Evolutionary conservation across 2,113 vertebrate genomes (phyloP).

Genomic region (Oenanthe melanoleuca): DNA sequence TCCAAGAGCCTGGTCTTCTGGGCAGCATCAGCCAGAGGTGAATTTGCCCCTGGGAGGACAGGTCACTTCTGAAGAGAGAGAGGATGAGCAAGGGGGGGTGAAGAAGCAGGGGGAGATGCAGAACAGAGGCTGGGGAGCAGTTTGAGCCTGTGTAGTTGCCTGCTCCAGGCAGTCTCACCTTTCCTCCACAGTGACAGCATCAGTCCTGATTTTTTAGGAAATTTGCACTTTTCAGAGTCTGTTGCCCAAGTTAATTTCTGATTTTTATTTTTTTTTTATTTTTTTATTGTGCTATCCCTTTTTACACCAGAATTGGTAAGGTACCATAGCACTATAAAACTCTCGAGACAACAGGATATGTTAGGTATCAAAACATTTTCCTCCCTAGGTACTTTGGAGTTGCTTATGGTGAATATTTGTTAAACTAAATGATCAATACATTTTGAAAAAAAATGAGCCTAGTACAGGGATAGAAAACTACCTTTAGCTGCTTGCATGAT

Average conservation of each 20-base stretch:
- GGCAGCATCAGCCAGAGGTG: fast-evolving
- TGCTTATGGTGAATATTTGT: neutral
- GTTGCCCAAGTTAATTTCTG: neutral
- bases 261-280: neutral
- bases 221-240: neutral
- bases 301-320: neutral
- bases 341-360: neutral
- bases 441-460: neutral
- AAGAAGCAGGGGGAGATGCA: neutral
- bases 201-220: neutral
- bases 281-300: neutral
- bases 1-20: neutral
- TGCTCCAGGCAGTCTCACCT: neutral
- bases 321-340: neutral
- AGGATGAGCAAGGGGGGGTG: neutral
- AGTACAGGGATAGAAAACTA: neutral
- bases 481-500: neutral
- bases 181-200: neutral
- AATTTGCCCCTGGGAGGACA: neutral
- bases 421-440: neutral
- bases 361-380: neutral
- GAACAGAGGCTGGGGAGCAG: neutral
- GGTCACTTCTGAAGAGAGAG: neutral
- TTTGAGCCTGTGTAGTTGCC: neutral
- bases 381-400: neutral